These are phyloP conservation scores for Gymnocypris eckloni DNA, from an alignment of 2,797 vertebrate species.

Conservation along the genomic window DNA sequence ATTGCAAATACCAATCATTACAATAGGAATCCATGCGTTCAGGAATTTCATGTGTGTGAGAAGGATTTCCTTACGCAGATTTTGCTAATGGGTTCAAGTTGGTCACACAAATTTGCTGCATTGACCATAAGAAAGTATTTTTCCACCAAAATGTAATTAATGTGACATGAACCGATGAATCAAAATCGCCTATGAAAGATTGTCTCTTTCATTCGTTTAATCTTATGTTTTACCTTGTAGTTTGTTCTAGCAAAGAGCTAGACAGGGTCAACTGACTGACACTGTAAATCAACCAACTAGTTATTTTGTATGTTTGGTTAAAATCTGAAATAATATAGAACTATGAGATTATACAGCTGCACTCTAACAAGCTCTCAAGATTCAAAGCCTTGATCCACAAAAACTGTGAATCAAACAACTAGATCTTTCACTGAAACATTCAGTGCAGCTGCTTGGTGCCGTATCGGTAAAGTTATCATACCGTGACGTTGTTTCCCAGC, in stretches of 20 bases:
- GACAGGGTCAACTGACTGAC: background rate
- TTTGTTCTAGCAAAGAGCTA: background rate
- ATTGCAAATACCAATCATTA: background rate
- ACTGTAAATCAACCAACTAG: background rate
- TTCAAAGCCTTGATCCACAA: background rate
- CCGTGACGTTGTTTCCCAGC: slow-evolving; percentile 12
- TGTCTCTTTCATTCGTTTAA: background rate
- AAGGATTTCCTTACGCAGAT: background rate
- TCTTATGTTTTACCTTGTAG: background rate
- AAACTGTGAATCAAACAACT: slow-evolving; percentile 12
- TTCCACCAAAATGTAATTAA: background rate
- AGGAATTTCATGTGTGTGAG: background rate
- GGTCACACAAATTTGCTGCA: background rate
- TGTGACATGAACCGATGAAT: background rate
- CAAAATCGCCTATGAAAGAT: background rate
- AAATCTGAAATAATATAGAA: background rate
- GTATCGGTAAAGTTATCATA: background rate
- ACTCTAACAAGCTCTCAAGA: slow-evolving; percentile 2
- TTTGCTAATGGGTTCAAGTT: background rate
- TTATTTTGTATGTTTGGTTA: background rate
- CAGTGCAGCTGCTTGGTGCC: background rate
- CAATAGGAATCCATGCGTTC: background rate
- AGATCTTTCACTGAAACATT: slow-evolving; percentile 1
- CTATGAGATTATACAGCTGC: background rate
- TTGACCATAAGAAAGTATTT: background rate